These are phyloP conservation scores for Smittia sp. DNA, from an alignment of 2,888 invertebrate genomes.

Conservation along the genomic window DNA sequence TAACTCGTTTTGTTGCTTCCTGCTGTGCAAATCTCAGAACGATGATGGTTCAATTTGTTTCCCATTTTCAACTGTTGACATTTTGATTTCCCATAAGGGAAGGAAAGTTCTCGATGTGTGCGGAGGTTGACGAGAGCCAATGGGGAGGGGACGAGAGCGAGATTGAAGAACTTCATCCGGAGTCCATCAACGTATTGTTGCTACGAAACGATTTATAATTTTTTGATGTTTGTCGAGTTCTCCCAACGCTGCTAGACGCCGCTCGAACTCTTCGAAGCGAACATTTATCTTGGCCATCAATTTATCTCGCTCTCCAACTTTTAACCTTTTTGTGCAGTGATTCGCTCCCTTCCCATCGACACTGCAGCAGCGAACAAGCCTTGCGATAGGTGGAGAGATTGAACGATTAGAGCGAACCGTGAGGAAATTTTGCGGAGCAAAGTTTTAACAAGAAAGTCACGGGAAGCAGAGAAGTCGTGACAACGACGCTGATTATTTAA, in stretches of 20 bases:
- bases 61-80: conserved; percentile 29
- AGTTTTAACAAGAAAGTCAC: background rate
- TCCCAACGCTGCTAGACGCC: background rate
- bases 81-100: conserved; percentile 38
- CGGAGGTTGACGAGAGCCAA: background rate
- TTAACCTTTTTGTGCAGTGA: background rate
- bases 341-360: background rate
- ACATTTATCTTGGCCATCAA: conserved; percentile 4
- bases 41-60: conserved; percentile 41
- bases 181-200: conserved; percentile 19
- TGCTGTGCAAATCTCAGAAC: conserved; percentile 34
- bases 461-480: too few relatives aligned
- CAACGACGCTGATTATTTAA: too few relatives aligned
- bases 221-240: background rate
- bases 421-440: background rate
- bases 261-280: background rate
- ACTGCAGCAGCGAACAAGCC: background rate
- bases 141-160: background rate
- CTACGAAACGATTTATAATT: conserved; percentile 21
- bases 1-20: conserved; percentile 25
- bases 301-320: background rate
- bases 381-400: background rate
- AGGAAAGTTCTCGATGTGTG: background rate
- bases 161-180: background rate
- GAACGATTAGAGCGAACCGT: background rate